Evolutionary conservation across 2,888 invertebrate species (phyloP), one percentile per base, ranked within the genome.

Genomic region (Macropis europaea): DNA sequence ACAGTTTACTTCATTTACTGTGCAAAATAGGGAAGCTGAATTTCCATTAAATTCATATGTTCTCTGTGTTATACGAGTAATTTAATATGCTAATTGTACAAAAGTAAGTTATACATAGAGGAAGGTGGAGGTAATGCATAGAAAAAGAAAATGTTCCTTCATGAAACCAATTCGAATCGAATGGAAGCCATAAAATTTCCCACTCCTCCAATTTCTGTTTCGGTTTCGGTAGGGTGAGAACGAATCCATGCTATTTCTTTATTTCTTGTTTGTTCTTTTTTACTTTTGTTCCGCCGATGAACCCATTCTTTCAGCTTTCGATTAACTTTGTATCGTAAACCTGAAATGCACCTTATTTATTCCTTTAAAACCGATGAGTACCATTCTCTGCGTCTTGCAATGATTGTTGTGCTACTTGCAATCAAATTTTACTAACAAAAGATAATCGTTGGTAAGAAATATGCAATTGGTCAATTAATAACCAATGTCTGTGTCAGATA

Each of bases 111-210:
- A 48, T 34, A 45, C 22, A 52, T n/a, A 17, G 11, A n/a, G 26
- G 3, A 3, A 2, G 1, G 2, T 2, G 3, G n/a, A n/a, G n/a
- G n/a, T 24, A 45, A 38, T 32, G 15, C 26, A 17, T 6, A 28
- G 38, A 34, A 11, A 47, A 54, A 22, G 52, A 36, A 67, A 54
- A 50, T 26, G 67, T 67, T 67, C 59, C 40, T 66, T 67, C 24
- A 42, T 32, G 59, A 67, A 67, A 70, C 36, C 70, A 54, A 34
- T 59, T 36, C 40, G 67, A 36, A 60, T 70, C 67, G 67, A 67
- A 60, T 53, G 26, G 53, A 53, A 47, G 40, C 67, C 59, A 30
- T 70, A 67, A 70, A 67, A 70, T 36, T 45, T 47, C 34, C 47
- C 19, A 15, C 52, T 36, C 22, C 57, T 59, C 34, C 47, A 43